A percentile compares a stretch with the other conserved stretches of the same genome.
phyloP scores from a whole-genome alignment of 92 coral and sea anemone genomes.

The Virgularia gustaviana region DNA sequence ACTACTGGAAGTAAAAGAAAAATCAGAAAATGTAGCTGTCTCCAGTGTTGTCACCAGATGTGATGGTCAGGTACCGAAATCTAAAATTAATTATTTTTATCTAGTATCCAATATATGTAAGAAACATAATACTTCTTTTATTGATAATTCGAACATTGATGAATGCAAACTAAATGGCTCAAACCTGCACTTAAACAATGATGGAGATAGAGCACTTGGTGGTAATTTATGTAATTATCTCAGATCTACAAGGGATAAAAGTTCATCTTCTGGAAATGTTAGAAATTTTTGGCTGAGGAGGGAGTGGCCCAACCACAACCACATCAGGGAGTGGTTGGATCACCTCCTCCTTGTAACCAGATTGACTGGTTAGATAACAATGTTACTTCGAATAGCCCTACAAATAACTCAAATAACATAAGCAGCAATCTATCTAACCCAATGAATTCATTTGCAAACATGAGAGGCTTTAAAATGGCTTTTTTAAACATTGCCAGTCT shows the following conservation, averaged over 20 bases:
- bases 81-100: background rate
- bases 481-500: conserved; percentile 1
- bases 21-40: background rate
- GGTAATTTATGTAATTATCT: conserved; percentile 6
- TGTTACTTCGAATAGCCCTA: background rate
- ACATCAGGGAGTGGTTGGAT: background rate
- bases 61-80: background rate
- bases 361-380: background rate
- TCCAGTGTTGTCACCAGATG: conserved; percentile 8
- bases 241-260: background rate
- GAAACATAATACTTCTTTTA: background rate
- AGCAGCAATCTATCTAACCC: background rate
- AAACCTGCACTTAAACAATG: background rate
- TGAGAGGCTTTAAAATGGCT: too few species aligned
- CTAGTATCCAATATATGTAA: background rate
- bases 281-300: background rate
- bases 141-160: background rate
- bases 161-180: background rate
- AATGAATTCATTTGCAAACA: background rate
- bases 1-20: background rate
- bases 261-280: background rate
- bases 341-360: background rate
- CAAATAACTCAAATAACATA: background rate
- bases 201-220: conserved; percentile 1
- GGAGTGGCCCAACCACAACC: background rate